Conservation (phyloP, 2,888 invertebrate genomes). For the Spodoptera picta region DNA sequence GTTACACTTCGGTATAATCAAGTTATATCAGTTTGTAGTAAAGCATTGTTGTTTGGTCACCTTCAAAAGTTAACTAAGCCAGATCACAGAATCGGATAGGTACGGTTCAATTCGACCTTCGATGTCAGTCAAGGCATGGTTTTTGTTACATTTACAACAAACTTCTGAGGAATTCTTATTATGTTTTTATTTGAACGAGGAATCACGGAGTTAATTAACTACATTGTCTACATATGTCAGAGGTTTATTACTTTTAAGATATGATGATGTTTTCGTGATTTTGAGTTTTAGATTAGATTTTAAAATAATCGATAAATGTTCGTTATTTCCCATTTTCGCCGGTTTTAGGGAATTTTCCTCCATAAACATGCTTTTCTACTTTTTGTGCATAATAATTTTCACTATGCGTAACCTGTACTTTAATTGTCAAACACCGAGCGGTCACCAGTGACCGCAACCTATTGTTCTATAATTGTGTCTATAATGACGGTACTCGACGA, state of each 20-base stretch:
- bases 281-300: no score
- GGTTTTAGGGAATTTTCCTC: no score
- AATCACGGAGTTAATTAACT: neutral
- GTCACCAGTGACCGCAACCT: no score
- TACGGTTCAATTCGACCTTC: slow-evolving; percentile 12
- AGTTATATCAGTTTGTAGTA: slow-evolving; percentile 9
- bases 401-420: no score
- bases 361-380: neutral
- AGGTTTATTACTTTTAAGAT: no score
- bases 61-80: slow-evolving; percentile 19
- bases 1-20: no score
- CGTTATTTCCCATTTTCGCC: no score
- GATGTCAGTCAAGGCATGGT: slow-evolving; percentile 14
- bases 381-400: neutral
- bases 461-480: no score
- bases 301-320: neutral
- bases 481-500: no score
- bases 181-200: neutral
- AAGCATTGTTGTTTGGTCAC: slow-evolving; percentile 8
- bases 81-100: neutral
- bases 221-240: neutral
- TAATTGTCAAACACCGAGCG: no score
- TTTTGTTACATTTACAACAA: slow-evolving; percentile 17
- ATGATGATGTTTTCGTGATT: no score
- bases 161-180: slow-evolving; percentile 12